Evolutionary conservation across 2,797 vertebrate species (phyloP).

Genomic region (Pseudochirops corinnae): DNA sequence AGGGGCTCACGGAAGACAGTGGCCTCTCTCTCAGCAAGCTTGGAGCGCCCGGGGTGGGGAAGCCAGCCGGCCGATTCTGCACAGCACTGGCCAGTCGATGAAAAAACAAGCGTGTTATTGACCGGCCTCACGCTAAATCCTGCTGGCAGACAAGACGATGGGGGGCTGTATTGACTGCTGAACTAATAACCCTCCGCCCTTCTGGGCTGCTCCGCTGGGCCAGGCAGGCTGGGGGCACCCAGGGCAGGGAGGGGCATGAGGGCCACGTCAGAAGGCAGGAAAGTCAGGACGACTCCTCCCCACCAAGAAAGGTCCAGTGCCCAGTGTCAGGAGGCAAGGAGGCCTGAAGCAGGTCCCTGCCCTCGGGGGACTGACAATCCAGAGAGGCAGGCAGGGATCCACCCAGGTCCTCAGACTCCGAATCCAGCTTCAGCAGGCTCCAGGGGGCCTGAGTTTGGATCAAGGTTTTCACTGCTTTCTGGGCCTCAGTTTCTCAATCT

Average conservation of each 20-base stretch:
- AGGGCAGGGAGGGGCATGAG: neutral
- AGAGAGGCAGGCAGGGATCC: neutral
- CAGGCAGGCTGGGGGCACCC: fast-evolving
- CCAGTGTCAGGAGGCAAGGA: no score
- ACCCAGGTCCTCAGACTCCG: neutral
- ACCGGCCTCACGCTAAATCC: slow-evolving; percentile 67
- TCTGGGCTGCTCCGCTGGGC: neutral
- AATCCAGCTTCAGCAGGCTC: neutral
- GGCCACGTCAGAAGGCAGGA: neutral
- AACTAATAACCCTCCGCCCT: slow-evolving; percentile 12
- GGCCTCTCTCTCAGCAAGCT: neutral
- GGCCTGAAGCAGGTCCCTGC: no score
- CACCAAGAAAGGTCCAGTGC: no score
- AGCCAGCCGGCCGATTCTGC: neutral
- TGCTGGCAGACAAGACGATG: slow-evolving; percentile 75
- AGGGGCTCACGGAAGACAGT: neutral
- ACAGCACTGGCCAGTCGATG: slow-evolving; percentile 56
- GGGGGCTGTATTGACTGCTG: slow-evolving; percentile 51
- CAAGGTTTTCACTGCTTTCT: no score
- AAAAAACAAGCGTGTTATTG: slow-evolving; percentile 78
- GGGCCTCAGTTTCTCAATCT: no score
- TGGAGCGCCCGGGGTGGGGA: slow-evolving; percentile 1
- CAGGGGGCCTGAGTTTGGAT: no score
- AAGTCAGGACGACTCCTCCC: neutral
- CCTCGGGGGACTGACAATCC: neutral